Conservation (phyloP, 2,888 invertebrate genomes). For the Eupithecia insigniata region DNA sequence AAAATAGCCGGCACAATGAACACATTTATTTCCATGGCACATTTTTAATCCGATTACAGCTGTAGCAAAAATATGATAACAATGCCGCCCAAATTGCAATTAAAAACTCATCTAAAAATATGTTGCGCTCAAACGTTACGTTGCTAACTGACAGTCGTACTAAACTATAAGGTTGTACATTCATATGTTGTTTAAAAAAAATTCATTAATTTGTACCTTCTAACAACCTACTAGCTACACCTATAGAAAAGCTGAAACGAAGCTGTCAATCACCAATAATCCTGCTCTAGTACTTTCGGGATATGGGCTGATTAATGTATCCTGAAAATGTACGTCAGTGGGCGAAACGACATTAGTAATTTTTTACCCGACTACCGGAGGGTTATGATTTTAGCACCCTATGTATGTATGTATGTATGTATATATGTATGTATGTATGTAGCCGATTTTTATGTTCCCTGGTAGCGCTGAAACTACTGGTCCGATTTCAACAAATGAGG, state of each 20-base stretch:
- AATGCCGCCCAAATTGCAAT: conserved; percentile 30
- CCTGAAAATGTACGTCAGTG: too few relatives aligned
- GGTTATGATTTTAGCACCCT: too few relatives aligned
- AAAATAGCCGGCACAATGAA: background rate
- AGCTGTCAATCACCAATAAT: background rate
- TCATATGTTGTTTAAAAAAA: background rate
- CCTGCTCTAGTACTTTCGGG: background rate
- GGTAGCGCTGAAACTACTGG: too few relatives aligned
- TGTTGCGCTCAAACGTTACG: background rate
- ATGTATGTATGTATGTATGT: too few relatives aligned
- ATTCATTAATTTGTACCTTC: background rate
- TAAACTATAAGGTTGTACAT: background rate
- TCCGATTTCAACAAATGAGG: too few relatives aligned
- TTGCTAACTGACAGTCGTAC: background rate
- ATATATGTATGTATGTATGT: too few relatives aligned
- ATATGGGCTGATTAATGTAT: background rate
- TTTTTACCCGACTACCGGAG: too few relatives aligned
- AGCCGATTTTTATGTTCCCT: too few relatives aligned
- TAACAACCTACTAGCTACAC: background rate
- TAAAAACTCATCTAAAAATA: conserved; percentile 25
- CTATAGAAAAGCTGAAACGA: background rate
- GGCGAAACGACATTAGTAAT: too few relatives aligned
- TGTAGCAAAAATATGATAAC: conserved; percentile 10
- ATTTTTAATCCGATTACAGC: conserved; percentile 24
- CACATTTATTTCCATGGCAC: conserved; percentile 13